Evolutionary conservation across 2,113 vertebrate genomes (phyloP), one percentile per base, ranked within the genome.

Genomic region (Phylloscopus whistleri): DNA sequence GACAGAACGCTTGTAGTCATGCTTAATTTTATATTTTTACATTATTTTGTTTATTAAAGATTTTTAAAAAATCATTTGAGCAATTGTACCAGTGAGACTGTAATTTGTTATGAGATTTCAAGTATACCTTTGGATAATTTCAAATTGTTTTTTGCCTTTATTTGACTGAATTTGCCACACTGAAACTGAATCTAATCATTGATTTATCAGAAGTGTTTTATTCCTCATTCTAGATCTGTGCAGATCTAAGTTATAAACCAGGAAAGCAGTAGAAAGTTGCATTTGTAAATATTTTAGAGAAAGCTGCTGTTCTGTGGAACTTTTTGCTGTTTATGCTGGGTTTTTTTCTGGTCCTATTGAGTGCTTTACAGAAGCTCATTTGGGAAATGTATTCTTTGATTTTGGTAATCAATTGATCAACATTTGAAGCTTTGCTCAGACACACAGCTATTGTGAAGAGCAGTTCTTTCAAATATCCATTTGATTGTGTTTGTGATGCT

Each of bases 241-340:
- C 92, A 97, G 85, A 95, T 95, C 92, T 92, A 73, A 95, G 39
- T 91, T 94, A 94, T 94, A 97, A 98, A 97, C 79, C 70, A 95
- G 82, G 81, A 96, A 97, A 94, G 84, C 69, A 81, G 53, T 96
- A 94, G 94, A 96, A 95, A 95, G 53, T 78, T 95, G 41, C 24
- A 56, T 87, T 91, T 85, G n/a, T 89, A 94, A 92, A 90, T 90
- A 88, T 96, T 95, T 95, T 78, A 87, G 69, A 73, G 76, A 90
- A 89, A 67, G 72, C 10, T 81, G 44, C 53, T 83, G 28, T 83
- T 96, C 49, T 81, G 70, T 37, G 46, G 52, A 95, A 76, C 49
- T 90, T 90, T 68, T 46, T 64, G 82, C 27, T 69, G 23, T 39
- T 80, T 19, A 19, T 44, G 44, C 44, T 44, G 44, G n/a, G n/a